phyloP scores from a whole-genome alignment of 2,113 vertebrate species.

The Redunca redunca region DNA sequence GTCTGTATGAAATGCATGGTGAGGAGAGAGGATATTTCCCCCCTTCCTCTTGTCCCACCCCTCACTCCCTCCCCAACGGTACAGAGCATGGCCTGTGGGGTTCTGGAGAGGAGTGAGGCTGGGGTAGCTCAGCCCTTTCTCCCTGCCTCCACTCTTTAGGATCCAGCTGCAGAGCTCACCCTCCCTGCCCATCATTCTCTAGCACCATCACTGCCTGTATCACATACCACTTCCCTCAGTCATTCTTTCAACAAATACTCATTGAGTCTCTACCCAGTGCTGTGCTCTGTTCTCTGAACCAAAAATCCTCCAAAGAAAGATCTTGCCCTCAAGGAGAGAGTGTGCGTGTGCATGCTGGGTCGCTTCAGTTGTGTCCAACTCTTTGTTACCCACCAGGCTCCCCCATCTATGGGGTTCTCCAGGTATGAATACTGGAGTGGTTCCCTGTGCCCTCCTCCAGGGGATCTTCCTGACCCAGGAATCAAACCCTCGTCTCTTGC shows the following conservation, averaged over 20 bases:
- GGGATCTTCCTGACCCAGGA: not conserved
- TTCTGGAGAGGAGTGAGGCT: no score
- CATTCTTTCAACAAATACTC: not conserved
- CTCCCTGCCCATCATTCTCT: not conserved
- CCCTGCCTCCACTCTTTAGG: not conserved
- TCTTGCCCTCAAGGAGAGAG: not conserved
- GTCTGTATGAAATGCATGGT: not conserved
- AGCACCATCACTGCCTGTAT: accelerated
- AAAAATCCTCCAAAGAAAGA: not conserved
- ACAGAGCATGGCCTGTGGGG: accelerated
- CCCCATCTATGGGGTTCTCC: not conserved
- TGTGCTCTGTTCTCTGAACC: not conserved
- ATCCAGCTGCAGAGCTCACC: not conserved
- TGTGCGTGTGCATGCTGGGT: not conserved
- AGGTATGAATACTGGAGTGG: not conserved
- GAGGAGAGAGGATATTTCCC: not conserved
- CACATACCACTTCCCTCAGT: no score
- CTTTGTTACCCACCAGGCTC: not conserved
- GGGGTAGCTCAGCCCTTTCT: no score
- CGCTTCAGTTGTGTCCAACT: not conserved
- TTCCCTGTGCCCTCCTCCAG: not conserved
- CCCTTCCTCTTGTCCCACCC: not conserved
- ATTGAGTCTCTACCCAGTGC: accelerated
- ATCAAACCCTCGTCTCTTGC: accelerated
- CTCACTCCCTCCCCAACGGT: no score